Base-by-base conservation (phyloP, 2,797 vertebrate species). In the Halcyon leucocephala region DNA sequence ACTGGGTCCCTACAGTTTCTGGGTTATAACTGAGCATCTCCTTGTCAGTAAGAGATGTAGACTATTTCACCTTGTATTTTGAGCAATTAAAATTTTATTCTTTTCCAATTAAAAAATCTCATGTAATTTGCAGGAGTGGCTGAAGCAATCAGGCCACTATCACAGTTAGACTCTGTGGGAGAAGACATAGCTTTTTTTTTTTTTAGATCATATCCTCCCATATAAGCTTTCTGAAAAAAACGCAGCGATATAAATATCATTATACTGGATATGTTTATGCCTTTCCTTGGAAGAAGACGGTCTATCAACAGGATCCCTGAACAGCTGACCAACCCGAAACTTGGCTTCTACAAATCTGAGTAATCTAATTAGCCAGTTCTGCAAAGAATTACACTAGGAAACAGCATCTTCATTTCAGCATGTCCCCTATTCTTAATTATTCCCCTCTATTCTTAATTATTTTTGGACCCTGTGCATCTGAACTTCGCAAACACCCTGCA, bases 61-160 rank as follows among this genome's bases (percentile, higher is more conserved):
- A 78, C 37, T 12, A 44, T 51, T 78, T 31, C 76, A 80, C 29
- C 44, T 82, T 12, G 1, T 33, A 17, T 81, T 51, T 62, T 39
- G 14, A 89, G 35, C 29, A 61, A 39, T 41, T 71, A 12, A 31
- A 42, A 37, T 58, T 74, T 44, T 61, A 3, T 37, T 49, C 31
- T n/a, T 10, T 79, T 62, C 31, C 21, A 18, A 42, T 39, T 64
- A 9, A 2, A 70, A 84, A 71, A 74, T 4, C 33, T 6, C 39
- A 46, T 60, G 44, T 1, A 55, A 2, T 39, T 58, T 0, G 0
- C 42, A 72, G 24, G 7, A 29, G 22, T 49, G 25, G 14, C 73
- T 69, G 54, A 81, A 16, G 37, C 49, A 26, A 60, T 21, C 21
- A 44, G 20, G 44, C 5, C 37, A 20, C 54, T 76, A 51, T 8